Conservation (phyloP, 2,797 vertebrate genomes). For the Propithecus perrieri region DNA sequence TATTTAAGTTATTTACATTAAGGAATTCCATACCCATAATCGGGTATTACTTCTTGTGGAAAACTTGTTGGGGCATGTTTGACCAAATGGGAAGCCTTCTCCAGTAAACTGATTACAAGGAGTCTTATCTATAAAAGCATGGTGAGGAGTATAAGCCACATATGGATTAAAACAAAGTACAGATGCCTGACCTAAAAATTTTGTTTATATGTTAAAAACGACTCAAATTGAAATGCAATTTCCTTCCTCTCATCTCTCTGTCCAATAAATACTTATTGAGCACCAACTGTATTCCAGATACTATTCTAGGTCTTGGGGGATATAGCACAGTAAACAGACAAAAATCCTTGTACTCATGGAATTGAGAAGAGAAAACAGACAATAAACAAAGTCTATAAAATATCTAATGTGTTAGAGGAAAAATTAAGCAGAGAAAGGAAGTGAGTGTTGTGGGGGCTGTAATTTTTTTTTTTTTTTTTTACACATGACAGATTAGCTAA, state of each 20-base stretch:
- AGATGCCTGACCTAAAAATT: not conserved
- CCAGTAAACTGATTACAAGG: not conserved
- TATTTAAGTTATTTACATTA: conserved; percentile 5
- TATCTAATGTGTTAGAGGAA: not conserved
- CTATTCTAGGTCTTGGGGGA: not conserved
- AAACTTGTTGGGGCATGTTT: not conserved
- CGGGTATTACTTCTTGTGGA: not conserved
- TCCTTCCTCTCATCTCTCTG: not conserved
- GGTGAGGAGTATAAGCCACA: not conserved
- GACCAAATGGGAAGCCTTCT: not conserved
- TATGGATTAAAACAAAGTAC: not conserved
- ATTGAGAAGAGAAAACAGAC: not conserved
- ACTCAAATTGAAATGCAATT: not conserved
- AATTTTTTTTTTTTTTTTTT: not conserved
- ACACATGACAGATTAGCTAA: not conserved
- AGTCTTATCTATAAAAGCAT: not conserved
- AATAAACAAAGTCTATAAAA: not conserved
- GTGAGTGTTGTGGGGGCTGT: not conserved
- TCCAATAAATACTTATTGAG: not conserved
- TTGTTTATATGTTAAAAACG: not conserved
- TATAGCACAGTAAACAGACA: not conserved
- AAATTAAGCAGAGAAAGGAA: not conserved
- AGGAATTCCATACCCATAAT: not conserved
- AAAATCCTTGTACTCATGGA: not conserved
- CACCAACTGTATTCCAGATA: not conserved